Percentiles rank a stretch among this genome's conserved stretches.
Evolutionary conservation across 1,140 invertebrate species (phyloP).

Genomic region (Diploscapter pachys): DNA sequence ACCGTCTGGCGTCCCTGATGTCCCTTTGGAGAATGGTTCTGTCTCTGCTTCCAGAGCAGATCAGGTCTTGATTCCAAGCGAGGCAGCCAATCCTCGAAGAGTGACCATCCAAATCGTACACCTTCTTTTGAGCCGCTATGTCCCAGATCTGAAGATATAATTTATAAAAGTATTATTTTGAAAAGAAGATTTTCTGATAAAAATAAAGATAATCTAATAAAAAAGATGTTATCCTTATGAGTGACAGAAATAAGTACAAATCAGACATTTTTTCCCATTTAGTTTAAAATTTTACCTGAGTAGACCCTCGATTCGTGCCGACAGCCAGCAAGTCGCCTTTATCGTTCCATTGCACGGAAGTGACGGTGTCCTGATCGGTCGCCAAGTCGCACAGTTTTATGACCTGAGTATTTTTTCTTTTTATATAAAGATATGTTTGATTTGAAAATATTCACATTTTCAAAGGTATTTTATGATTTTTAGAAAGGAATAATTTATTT

Average conservation of each 20-base stretch:
- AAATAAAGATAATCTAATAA: neutral
- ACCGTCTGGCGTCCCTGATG: conserved; percentile 75
- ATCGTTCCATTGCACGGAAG: conserved; percentile 98
- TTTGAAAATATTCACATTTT: neutral
- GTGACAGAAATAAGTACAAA: conserved; percentile 80
- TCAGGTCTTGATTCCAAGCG: conserved; percentile 94
- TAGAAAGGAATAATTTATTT: neutral
- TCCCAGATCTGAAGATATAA: conserved; percentile 47
- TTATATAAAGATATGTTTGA: neutral
- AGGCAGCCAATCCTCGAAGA: conserved; percentile 77
- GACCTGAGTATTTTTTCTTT: conserved; percentile 62
- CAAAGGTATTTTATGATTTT: neutral
- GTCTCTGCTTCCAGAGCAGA: conserved; percentile 80
- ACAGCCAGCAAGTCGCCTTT: conserved; percentile 91
- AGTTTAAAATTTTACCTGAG: conserved; percentile 19
- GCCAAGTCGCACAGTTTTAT: conserved; percentile 92
- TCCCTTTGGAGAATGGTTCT: conserved; percentile 89
- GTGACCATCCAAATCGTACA: conserved; percentile 85
- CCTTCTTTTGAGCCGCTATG: conserved; percentile 83
- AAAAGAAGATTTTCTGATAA: neutral
- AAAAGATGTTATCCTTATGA: conserved; percentile 70
- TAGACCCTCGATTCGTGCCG: conserved; percentile 74
- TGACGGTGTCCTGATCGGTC: conserved; percentile 85
- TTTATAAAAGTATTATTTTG: neutral
- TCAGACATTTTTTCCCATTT: conserved; percentile 70